Conservation (phyloP, 2,113 vertebrate genomes). For the Antigone vipio region DNA sequence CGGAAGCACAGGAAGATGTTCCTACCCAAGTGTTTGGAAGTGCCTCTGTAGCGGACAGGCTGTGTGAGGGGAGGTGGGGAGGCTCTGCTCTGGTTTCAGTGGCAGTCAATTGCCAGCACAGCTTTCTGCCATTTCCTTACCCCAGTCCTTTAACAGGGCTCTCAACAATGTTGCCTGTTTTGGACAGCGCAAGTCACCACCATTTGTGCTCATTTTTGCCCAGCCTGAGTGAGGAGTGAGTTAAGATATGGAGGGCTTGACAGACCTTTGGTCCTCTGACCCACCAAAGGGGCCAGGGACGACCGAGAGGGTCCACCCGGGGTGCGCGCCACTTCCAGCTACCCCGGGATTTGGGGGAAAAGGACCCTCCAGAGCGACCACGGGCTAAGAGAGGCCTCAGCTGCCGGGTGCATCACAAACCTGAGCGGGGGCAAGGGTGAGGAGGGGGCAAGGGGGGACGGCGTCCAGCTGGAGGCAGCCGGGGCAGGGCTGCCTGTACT, state of each 20-base stretch:
- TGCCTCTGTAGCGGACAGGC: fast-evolving
- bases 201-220: neutral
- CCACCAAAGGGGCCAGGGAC: neutral
- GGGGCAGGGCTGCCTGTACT: neutral
- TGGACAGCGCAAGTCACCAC: fast-evolving
- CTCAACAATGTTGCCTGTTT: fast-evolving
- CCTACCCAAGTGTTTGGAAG: neutral
- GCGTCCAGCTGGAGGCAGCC: neutral
- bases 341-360: neutral
- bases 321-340: fast-evolving
- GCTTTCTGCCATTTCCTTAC: neutral
- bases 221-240: neutral
- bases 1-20: neutral
- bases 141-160: neutral
- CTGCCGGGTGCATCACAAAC: neutral
- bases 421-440: fast-evolving
- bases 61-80: neutral
- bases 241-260: fast-evolving
- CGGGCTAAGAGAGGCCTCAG: neutral
- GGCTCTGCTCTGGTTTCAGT: neutral
- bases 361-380: neutral
- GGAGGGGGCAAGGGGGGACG: no score
- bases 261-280: neutral
- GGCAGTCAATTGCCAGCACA: neutral
- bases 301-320: fast-evolving